Evolutionary conservation across 2,113 vertebrate species (phyloP).

Genomic region (Paramormyrops kingsleyae): DNA sequence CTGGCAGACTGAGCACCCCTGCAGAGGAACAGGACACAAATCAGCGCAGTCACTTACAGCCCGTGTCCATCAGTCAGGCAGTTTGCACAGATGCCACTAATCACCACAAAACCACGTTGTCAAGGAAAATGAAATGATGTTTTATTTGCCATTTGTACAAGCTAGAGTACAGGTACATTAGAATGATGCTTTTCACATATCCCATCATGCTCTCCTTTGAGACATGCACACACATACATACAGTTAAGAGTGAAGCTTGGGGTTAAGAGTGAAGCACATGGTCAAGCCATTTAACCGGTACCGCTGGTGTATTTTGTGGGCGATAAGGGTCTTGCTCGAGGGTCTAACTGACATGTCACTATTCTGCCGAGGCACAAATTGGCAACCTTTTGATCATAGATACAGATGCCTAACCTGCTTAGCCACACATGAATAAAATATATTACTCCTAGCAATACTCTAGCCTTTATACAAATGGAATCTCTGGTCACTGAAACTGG

Average conservation of each 20-base stretch:
- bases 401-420: neutral
- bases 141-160: neutral
- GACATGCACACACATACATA: neutral
- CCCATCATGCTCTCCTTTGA: neutral
- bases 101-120: neutral
- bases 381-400: neutral
- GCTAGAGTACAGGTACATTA: neutral
- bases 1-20: constrained; percentile 91
- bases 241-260: neutral
- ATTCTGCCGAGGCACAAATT: neutral
- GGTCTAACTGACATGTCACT: neutral
- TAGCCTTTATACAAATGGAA: neutral
- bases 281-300: neutral
- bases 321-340: neutral
- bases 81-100: neutral
- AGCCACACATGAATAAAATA: neutral
- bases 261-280: neutral
- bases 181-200: neutral
- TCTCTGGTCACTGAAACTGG: neutral
- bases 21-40: neutral
- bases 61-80: neutral
- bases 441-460: neutral
- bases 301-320: neutral
- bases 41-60: neutral
- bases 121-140: neutral